Conservation (phyloP, 1,140 invertebrate species). For the Achatina immaculata region DNA sequence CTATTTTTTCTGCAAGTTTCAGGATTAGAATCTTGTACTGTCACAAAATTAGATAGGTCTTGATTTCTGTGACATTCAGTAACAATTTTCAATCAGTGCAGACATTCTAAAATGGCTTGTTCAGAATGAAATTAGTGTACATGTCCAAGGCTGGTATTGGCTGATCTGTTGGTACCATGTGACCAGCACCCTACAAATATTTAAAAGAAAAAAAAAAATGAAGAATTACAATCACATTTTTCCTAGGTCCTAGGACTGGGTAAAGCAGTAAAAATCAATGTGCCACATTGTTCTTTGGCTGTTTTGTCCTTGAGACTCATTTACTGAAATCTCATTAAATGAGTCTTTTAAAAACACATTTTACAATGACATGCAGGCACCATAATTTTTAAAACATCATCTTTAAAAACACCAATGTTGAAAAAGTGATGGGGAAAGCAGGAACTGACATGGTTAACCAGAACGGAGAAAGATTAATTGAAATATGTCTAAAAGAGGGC, state of each 20-base stretch:
- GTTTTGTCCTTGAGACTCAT: not conserved
- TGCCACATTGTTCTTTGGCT: not conserved
- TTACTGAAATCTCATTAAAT: not conserved
- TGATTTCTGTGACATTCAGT: too few relatives aligned
- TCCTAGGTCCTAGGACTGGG: not conserved
- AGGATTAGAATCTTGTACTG: too few relatives aligned
- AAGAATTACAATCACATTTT: not conserved
- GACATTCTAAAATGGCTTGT: constrained; percentile 37
- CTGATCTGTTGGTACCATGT: constrained; percentile 76
- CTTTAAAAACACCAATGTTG: too few relatives aligned
- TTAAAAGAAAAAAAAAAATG: constrained; percentile 26
- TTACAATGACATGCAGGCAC: too few relatives aligned
- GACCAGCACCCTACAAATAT: constrained; percentile 72
- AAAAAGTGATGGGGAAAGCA: too few relatives aligned
- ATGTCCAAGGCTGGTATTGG: constrained; percentile 71
- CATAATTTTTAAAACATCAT: too few relatives aligned
- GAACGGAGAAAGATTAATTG: too few relatives aligned
- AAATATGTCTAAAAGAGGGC: too few relatives aligned
- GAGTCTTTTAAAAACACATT: too few relatives aligned
- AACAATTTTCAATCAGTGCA: not conserved
- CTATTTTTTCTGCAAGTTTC: too few relatives aligned
- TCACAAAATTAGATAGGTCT: too few relatives aligned
- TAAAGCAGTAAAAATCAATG: not conserved
- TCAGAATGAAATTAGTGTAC: constrained; percentile 57
- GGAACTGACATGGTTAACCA: too few relatives aligned